A percentile compares a stretch with the other conserved stretches of the same genome.
These are phyloP conservation scores for Arvicanthis niloticus DNA, from an alignment of 2,113 vertebrate species.

Conservation along the genomic window DNA sequence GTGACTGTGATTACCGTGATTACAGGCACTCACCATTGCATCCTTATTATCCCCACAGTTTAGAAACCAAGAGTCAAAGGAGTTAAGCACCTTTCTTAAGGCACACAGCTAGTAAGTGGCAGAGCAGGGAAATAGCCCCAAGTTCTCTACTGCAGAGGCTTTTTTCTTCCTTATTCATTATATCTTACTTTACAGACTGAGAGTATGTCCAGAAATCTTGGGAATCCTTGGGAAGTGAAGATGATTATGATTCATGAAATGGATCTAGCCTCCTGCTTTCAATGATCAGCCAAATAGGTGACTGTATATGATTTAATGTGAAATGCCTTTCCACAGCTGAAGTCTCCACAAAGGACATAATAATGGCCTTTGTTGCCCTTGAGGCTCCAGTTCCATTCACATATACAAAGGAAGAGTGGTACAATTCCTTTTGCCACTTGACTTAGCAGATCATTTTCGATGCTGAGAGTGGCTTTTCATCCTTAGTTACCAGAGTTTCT, in stretches of 20 bases:
- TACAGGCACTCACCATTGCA: neutral
- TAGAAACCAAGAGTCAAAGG: neutral
- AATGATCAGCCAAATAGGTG: neutral
- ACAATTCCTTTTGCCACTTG: constrained; percentile 51
- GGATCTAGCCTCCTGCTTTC: neutral
- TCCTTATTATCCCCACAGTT: neutral
- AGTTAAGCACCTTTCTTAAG: neutral
- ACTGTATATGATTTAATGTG: neutral
- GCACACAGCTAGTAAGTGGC: neutral
- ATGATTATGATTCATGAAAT: neutral
- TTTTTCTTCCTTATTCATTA: neutral
- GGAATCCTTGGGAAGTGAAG: neutral
- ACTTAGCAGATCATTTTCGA: constrained; percentile 48
- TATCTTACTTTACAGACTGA: neutral
- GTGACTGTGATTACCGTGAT: neutral
- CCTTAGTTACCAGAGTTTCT: neutral
- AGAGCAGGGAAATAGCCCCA: neutral
- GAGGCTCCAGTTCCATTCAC: constrained; percentile 47
- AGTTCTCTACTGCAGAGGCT: neutral
- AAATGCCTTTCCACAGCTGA: constrained; percentile 26
- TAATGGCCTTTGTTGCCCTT: constrained; percentile 43
- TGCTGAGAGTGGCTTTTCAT: constrained; percentile 17
- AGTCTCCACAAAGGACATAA: constrained; percentile 49
- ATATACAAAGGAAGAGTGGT: constrained; percentile 19
- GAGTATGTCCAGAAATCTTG: neutral